Evolutionary conservation across 2,888 invertebrate species (phyloP).

Genomic region (Zygogramma bicolorata): DNA sequence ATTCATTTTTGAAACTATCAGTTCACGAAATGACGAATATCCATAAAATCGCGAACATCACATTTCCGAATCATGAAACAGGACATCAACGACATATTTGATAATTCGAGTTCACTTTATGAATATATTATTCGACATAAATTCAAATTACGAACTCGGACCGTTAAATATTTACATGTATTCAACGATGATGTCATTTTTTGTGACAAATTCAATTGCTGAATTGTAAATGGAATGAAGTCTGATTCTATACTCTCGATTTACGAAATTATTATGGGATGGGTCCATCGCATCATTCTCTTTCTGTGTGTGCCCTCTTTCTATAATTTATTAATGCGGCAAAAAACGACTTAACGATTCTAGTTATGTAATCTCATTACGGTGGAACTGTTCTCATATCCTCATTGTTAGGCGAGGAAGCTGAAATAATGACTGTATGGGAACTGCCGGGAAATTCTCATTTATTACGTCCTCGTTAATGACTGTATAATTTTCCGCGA

Average conservation of each 20-base stretch:
- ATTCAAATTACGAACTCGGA: background rate
- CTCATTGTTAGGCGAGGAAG: constrained; percentile 22
- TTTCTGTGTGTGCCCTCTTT: background rate
- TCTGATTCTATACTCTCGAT: background rate
- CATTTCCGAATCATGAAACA: no score
- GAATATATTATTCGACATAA: background rate
- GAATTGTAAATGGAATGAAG: background rate
- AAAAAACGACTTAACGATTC: constrained; percentile 19
- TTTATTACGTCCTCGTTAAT: constrained; percentile 3
- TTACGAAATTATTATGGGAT: background rate
- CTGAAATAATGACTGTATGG: constrained; percentile 20
- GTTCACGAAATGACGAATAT: no score
- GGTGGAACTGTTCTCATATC: background rate
- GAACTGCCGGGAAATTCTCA: constrained; percentile 6
- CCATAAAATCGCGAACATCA: no score
- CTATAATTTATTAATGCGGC: constrained; percentile 24
- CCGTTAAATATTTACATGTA: background rate
- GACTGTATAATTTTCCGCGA: constrained; percentile 9
- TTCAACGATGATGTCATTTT: background rate
- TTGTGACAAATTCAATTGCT: background rate
- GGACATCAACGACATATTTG: no score
- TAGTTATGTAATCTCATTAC: constrained; percentile 20
- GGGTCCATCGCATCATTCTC: background rate
- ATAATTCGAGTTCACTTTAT: background rate
- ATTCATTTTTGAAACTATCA: no score